These are phyloP conservation scores for Crematogaster levior DNA, from an alignment of 2,888 invertebrate species.

Conservation along the genomic window DNA sequence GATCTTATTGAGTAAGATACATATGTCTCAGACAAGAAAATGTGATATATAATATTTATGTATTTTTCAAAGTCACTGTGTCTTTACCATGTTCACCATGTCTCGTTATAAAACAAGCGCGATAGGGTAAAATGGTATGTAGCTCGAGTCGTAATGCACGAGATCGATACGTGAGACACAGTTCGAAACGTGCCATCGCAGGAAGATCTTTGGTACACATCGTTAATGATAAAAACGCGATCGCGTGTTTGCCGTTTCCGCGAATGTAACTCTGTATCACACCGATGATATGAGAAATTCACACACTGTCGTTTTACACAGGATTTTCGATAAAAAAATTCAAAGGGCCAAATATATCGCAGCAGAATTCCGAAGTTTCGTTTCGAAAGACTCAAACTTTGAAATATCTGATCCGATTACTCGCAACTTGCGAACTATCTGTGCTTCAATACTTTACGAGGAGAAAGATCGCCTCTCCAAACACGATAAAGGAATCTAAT, in stretches of 20 bases:
- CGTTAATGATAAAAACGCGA: slow-evolving; percentile 40
- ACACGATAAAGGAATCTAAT: background rate
- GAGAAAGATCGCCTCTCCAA: background rate
- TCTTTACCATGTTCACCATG: background rate
- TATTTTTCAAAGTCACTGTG: slow-evolving; percentile 15
- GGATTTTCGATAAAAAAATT: background rate
- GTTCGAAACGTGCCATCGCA: slow-evolving; percentile 42
- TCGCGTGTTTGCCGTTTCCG: slow-evolving; percentile 21
- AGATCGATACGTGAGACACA: slow-evolving; percentile 39
- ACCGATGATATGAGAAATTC: slow-evolving; percentile 6
- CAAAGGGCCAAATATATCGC: background rate
- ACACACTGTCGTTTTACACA: background rate
- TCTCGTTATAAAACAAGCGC: slow-evolving; percentile 28
- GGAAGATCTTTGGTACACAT: slow-evolving; percentile 45
- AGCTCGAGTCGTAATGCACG: background rate
- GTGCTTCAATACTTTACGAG: background rate
- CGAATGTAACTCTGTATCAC: background rate
- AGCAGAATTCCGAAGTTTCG: background rate
- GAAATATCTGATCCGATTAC: slow-evolving; percentile 19
- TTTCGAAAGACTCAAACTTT: background rate
- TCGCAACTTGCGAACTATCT: background rate
- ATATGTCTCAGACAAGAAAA: slow-evolving; percentile 13
- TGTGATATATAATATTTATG: slow-evolving; percentile 47
- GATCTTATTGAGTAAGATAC: slow-evolving; percentile 54
- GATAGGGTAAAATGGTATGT: background rate